phyloP scores from a whole-genome alignment of 2,888 invertebrate species.

The Campoletis raptor region DNA sequence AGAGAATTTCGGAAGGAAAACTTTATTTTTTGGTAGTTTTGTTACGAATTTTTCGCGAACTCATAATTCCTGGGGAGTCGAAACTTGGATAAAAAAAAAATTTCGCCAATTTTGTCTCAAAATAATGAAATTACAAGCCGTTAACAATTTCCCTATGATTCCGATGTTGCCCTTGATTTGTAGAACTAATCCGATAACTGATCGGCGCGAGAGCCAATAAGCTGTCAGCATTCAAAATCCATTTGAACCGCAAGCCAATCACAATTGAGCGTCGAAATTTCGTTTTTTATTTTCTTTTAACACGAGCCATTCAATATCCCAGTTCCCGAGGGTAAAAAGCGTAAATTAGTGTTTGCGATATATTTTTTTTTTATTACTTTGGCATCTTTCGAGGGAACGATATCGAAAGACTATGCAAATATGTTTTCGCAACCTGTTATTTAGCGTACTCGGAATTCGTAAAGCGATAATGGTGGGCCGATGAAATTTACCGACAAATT shows the following conservation, averaged over 20 bases:
- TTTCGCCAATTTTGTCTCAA: neutral
- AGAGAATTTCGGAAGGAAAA: too few species aligned
- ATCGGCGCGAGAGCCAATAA: neutral
- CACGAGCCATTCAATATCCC: constrained; percentile 8
- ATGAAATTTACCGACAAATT: constrained; percentile 45
- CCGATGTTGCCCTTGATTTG: neutral
- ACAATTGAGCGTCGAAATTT: neutral
- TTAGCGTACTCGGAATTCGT: constrained; percentile 3
- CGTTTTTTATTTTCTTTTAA: neutral
- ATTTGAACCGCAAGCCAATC: neutral
- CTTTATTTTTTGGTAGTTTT: too few species aligned
- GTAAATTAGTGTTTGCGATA: neutral
- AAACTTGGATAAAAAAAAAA: neutral
- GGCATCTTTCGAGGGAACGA: constrained; percentile 5
- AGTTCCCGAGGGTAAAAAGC: neutral
- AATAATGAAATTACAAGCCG: neutral
- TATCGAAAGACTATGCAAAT: constrained; percentile 17
- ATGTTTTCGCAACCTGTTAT: constrained; percentile 17
- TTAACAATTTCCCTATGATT: neutral
- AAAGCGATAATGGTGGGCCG: constrained; percentile 24
- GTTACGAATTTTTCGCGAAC: too few species aligned
- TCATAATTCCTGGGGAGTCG: neutral
- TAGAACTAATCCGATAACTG: neutral
- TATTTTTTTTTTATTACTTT: neutral
- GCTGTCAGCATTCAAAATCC: neutral